Base-by-base conservation (phyloP, 1,140 invertebrate genomes). In the Heterodera schachtii region DNA sequence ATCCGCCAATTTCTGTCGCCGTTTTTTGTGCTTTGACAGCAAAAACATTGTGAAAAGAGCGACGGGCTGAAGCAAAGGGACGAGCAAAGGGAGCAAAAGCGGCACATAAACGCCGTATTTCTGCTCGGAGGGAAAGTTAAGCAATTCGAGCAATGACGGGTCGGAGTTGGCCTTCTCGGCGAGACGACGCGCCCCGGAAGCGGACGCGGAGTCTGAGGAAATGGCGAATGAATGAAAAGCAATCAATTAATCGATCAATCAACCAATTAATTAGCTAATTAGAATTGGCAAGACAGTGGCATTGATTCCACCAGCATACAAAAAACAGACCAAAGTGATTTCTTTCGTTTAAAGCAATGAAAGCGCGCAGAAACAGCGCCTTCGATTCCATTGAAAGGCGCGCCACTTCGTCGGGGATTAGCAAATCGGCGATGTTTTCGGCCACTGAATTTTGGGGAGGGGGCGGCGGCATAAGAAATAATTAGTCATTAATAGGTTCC, bases 121-220 rank as follows among this genome's bases (percentile, higher is more conserved):
- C 46, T 85, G 85, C 13, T 85, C 84, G n/a, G 84, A 84, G 1
- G 84, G 84, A 47, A 85, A 85, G 70, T 85, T 86, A 43, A 85
- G 69, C 7, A 84, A 52, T 60, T 85, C 80, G 44, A 86, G 73
- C 46, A 86, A 41, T 13, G 82, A 79, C 21, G 60, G 47, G 64
- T 86, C 85, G 3, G 83, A 77, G 64, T 69, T 81, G 41, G 86
- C 85, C 9, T 70, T 60, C 44, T 86, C 85, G 43, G 85, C 86
- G 16, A 86, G 75, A 31, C 81, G 9, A 44, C 85, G 86, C 46
- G 85, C 86, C 11, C 52, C 71, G 21, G 82, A 16, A 8, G 82
- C 47, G 13, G 82, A 77, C 13, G 41, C 11, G 44, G 71, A 67
- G 79, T 83, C 82, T 83, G 82, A 82, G n/a, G n/a, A n/a, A n/a